Evolutionary conservation across 2,797 vertebrate genomes (phyloP).

Genomic region (Sardinella longiceps): DNA sequence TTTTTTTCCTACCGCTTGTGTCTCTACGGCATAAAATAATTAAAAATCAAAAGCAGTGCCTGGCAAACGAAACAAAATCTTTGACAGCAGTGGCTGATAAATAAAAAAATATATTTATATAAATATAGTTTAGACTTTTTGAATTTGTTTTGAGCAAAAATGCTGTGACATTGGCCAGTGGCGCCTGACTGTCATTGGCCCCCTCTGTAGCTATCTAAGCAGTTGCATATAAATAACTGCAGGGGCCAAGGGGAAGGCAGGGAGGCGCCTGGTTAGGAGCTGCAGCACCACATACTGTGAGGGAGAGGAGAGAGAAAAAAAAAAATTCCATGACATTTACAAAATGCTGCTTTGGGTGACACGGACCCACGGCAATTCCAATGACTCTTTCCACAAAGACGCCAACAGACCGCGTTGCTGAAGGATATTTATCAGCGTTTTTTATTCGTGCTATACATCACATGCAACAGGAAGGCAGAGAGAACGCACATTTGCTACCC

Average conservation of each 20-base stretch:
- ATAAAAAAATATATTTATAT: too few species aligned
- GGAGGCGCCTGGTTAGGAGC: neutral
- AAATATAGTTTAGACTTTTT: neutral
- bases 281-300: constrained; percentile 11
- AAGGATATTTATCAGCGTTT: constrained; percentile 33
- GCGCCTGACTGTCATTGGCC: neutral
- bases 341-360: constrained; percentile 25
- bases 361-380: constrained; percentile 25
- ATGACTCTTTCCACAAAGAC: constrained; percentile 34
- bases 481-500: neutral
- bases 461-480: neutral
- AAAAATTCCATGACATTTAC: constrained; percentile 41
- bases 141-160: constrained; percentile 1
- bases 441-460: constrained; percentile 29
- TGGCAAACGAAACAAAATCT: neutral
- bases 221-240: neutral
- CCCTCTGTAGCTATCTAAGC: neutral
- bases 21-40: neutral
- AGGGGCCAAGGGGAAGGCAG: neutral
- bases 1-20: constrained; percentile 13
- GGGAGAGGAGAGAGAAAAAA: neutral
- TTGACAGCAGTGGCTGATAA: neutral
- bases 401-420: neutral
- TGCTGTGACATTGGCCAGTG: constrained; percentile 7
- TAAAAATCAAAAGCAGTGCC: neutral